A percentile compares a stretch with the other conserved stretches of the same genome.
Conservation (phyloP, 92 coral and sea anemone species). For the Montipora capitata region DNA sequence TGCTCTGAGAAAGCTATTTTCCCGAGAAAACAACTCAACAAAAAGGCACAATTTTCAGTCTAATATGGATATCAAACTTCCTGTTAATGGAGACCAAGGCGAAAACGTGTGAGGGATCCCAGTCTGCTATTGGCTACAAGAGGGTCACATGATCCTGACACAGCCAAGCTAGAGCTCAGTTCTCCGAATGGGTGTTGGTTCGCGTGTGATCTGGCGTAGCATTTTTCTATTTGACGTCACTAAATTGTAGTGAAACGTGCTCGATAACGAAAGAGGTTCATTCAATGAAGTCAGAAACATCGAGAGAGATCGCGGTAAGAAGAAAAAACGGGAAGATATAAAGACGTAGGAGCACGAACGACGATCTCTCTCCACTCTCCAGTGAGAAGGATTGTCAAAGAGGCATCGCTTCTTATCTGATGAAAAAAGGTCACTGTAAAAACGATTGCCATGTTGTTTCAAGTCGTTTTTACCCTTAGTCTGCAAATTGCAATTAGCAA, state of each 20-base stretch:
- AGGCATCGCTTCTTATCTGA: no score
- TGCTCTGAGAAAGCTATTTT: conserved; percentile 60
- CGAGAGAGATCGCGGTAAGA: no score
- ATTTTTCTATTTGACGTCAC: not conserved
- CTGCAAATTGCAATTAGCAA: no score
- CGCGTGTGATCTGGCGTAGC: no score
- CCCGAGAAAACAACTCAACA: conserved; percentile 51
- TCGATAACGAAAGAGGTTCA: no score
- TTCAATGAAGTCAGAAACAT: not conserved
- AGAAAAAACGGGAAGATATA: no score
- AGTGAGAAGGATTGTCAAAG: no score
- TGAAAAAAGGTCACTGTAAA: no score
- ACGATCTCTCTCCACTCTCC: no score
- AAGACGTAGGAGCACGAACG: no score
- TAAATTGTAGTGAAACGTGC: not conserved
- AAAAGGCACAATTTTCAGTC: conserved; percentile 72
- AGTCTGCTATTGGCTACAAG: conserved; percentile 31
- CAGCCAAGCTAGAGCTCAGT: conserved; percentile 34
- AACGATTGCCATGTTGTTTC: no score
- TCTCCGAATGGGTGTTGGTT: not conserved
- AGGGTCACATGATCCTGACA: conserved; percentile 13
- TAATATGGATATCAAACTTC: conserved; percentile 84
- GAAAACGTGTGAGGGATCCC: conserved; percentile 44
- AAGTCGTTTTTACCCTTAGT: no score
- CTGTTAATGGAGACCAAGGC: conserved; percentile 77